A percentile compares a stretch with the other conserved stretches of the same genome.
phyloP scores from a whole-genome alignment of 1,140 invertebrate species.

The Bombus superbus region DNA sequence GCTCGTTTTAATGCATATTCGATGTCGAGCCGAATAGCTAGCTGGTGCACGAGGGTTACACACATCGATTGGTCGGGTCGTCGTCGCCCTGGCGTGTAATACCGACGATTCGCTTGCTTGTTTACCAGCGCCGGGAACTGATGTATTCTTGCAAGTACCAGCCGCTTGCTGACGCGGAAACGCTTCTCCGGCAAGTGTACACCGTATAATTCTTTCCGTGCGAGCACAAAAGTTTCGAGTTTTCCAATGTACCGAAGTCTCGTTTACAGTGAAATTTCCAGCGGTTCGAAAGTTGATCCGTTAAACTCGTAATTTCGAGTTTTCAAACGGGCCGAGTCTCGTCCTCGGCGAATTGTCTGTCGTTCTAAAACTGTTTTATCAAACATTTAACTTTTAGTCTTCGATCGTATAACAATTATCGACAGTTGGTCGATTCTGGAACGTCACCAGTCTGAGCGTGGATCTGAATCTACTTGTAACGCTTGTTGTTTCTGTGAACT shows the following conservation, averaged over 20 bases:
- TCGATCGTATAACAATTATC: neutral
- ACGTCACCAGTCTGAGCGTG: no score
- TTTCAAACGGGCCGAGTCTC: neutral
- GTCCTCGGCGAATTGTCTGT: neutral
- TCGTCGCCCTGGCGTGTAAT: neutral
- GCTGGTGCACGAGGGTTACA: neutral
- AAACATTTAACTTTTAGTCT: neutral
- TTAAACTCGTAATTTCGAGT: neutral
- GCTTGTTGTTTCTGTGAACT: no score
- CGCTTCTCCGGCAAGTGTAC: neutral
- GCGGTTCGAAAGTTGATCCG: neutral
- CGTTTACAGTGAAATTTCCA: neutral
- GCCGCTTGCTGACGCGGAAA: conserved; percentile 26
- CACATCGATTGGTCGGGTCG: conserved; percentile 22
- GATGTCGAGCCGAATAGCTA: conserved; percentile 40
- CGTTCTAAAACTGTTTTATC: neutral
- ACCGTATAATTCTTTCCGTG: neutral
- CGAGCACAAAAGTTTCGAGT: neutral
- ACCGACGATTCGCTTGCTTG: conserved; percentile 3
- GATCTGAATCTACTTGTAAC: neutral
- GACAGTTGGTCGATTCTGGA: no score
- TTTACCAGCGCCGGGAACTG: conserved; percentile 37
- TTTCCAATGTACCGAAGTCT: neutral
- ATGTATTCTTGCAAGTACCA: conserved; percentile 33
- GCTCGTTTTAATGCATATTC: conserved; percentile 62